Conservation (phyloP, 2,113 vertebrate species). For the Epinephelus cyanopodus region DNA sequence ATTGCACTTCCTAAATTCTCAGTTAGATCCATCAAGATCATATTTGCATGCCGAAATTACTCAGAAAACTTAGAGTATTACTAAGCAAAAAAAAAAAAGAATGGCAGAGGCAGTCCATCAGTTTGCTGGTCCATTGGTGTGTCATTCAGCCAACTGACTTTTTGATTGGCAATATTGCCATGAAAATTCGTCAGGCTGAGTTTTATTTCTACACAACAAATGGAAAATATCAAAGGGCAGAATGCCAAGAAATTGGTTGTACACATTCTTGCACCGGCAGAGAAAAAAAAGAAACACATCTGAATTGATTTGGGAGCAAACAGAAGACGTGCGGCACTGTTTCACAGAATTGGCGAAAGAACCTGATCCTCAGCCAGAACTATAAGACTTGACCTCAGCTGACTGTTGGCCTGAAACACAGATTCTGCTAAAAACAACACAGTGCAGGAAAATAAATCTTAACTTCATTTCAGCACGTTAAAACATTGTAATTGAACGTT, state of each 20-base stretch:
- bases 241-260: not conserved
- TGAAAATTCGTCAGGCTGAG: too few species aligned
- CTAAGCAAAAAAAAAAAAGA: too few species aligned
- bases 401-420: slow-evolving; percentile 22
- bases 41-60: too few species aligned
- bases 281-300: not conserved
- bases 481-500: not conserved
- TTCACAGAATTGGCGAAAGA: not conserved
- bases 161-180: too few species aligned
- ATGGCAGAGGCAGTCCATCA: too few species aligned
- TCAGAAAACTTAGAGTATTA: too few species aligned
- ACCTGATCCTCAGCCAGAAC: not conserved
- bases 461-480: slow-evolving; percentile 15
- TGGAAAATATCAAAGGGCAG: not conserved
- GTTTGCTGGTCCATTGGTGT: too few species aligned
- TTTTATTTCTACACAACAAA: too few species aligned
- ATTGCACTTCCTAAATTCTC: too few species aligned
- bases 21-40: too few species aligned
- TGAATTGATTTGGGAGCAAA: not conserved
- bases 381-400: slow-evolving; percentile 15
- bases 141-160: too few species aligned
- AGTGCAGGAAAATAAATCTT: slow-evolving; percentile 12
- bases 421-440: slow-evolving; percentile 13
- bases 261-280: not conserved
- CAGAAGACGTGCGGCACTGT: not conserved